Evolutionary conservation across 2,888 invertebrate species (phyloP), one percentile per base, ranked within the genome.

Genomic region (Lepetodrilus schrolli): DNA sequence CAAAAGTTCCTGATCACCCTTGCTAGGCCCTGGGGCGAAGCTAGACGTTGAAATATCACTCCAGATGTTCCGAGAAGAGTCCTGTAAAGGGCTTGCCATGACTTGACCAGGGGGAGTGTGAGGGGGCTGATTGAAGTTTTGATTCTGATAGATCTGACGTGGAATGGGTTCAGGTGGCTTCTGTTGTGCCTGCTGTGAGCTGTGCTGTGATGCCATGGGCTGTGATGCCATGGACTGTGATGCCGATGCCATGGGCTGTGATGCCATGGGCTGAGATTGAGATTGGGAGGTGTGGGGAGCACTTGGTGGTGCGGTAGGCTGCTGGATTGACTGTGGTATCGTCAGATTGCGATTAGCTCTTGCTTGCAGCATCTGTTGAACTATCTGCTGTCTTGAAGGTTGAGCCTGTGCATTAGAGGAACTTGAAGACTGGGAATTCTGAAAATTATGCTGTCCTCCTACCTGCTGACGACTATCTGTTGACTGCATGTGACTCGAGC

Each of bases 351-450:
- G 58, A 30, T 58, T 58, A 34, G 58, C 58, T 58, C 58, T 30
- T 8, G 58, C 58, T 58, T 23, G 30, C 34, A 58, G 17, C 58
- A 58, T 58, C 30, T 58, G 58, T 17, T 58, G 58, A 26, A 58
- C 58, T 34, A 58, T 58, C 58, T 58, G 58, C 30, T 58, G 58
- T 30, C 58, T 26, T 8, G 58, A n/a, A 30, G 58, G 58, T 30
- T 30, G 58, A 7, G 26, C 30, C 30, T 58, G 58, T 30, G 34
- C 26, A 7, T 17, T 30, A n/a, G n/a, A n/a, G 10, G 58, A 30
- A 10, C 34, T 34, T 30, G 58, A 58, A 30, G 58, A 7, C n/a
- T 58, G 58, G 7, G 58, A 17, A 30, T 26, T 10, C 30, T 58
- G 58, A 17, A 34, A 34, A 26, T 30, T 58, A 17, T 58, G 26